Conservation (phyloP, 2,113 vertebrate species). For the Heterotilapia buettikoferi region DNA sequence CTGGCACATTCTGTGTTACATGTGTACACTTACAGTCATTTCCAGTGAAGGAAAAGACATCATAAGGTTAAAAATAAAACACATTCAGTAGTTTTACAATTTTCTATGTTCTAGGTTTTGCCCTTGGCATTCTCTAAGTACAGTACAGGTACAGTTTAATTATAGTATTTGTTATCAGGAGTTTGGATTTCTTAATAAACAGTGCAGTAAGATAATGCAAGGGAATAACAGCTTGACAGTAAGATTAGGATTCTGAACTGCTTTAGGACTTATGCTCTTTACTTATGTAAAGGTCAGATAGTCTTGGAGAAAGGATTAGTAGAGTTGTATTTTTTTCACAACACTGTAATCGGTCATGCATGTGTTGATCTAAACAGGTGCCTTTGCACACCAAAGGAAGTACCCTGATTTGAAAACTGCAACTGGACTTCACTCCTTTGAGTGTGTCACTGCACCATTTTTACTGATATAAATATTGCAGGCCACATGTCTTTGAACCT, state of each 20-base stretch:
- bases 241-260: not conserved
- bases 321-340: constrained; percentile 41
- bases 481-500: not conserved
- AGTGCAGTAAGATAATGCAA: not conserved
- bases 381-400: not conserved
- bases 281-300: constrained; percentile 28
- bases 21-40: not conserved
- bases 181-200: not conserved
- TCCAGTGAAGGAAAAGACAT: constrained; percentile 21
- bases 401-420: not conserved
- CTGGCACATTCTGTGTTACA: not conserved
- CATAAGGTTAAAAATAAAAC: constrained; percentile 61
- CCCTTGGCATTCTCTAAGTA: not conserved
- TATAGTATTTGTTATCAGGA: not conserved
- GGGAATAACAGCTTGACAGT: not conserved
- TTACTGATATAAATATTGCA: not conserved
- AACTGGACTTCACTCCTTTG: not conserved
- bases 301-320: constrained; percentile 35
- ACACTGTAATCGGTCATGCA: constrained; percentile 45
- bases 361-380: constrained; percentile 5
- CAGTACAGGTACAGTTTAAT: not conserved
- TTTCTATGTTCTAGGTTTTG: constrained; percentile 8
- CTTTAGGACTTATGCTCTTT: not conserved
- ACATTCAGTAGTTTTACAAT: constrained; percentile 29
- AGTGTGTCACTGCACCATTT: not conserved